Percentiles rank a stretch among this genome's conserved stretches.
Conservation (phyloP, 2,113 vertebrate species). For the Tauraco erythrolophus region DNA sequence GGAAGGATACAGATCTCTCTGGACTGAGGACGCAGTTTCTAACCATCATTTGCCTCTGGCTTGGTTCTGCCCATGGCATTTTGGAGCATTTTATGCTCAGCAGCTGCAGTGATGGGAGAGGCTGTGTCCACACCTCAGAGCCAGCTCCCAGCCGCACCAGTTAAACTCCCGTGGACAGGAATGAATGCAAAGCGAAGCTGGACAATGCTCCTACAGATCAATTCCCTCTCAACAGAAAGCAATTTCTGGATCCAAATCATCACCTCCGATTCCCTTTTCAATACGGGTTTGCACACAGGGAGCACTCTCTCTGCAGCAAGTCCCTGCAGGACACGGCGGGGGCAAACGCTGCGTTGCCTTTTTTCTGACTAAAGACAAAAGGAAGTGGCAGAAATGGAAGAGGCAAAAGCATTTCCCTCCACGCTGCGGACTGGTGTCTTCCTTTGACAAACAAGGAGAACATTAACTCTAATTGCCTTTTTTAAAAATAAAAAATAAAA, state of each 20-base stretch:
- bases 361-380: neutral
- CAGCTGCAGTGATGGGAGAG: rapidly evolving
- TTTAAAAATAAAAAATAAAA: neutral
- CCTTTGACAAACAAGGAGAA: neutral
- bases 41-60: neutral
- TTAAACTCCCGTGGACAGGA: neutral
- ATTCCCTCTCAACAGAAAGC: neutral
- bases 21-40: neutral
- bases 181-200: neutral
- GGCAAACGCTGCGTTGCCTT: neutral
- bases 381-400: neutral
- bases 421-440: neutral
- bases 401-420: neutral
- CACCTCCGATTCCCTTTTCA: neutral
- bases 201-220: rapidly evolving
- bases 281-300: neutral
- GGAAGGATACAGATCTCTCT: neutral
- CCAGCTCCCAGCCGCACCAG: neutral
- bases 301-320: neutral
- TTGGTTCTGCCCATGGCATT: neutral
- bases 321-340: neutral
- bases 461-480: neutral
- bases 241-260: neutral
- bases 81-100: neutral
- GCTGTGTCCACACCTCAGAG: neutral